phyloP scores from a whole-genome alignment of 2,113 vertebrate genomes.

The Condylura cristata region DNA sequence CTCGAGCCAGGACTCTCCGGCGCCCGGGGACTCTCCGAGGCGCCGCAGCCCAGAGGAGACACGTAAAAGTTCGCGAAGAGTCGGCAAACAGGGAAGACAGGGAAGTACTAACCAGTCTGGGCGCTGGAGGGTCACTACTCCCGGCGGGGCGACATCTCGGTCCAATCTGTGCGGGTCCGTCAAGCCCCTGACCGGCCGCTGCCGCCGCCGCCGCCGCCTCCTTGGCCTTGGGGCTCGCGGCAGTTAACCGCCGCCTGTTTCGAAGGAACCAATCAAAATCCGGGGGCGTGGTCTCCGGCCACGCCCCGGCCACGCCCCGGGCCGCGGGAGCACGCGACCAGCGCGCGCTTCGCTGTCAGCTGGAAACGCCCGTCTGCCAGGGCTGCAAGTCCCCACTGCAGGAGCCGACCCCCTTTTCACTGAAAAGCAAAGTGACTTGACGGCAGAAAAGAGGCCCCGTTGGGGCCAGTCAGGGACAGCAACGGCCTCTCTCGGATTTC shows the following conservation, averaged over 20 bases:
- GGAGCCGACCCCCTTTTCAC: fast-evolving
- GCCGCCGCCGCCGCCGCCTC: not conserved
- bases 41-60: not conserved
- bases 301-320: not conserved
- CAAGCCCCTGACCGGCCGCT: not conserved
- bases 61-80: not conserved
- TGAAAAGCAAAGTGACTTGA: not conserved
- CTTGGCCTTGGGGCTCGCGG: not conserved
- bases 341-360: not conserved
- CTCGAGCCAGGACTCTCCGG: fast-evolving
- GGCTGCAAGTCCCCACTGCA: fast-evolving
- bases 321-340: fast-evolving
- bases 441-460: fast-evolving
- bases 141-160: not conserved
- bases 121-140: slow-evolving; percentile 2
- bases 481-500: not conserved
- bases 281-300: not conserved
- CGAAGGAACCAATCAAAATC: slow-evolving; percentile 83
- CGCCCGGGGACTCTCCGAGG: not conserved
- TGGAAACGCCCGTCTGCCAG: fast-evolving
- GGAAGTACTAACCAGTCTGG: slow-evolving; percentile 57
- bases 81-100: not conserved
- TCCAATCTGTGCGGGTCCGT: not conserved
- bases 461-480: not conserved
- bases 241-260: slow-evolving; percentile 77